Percentiles rank a stretch among this genome's conserved stretches.
phyloP scores from a whole-genome alignment of 2,888 invertebrate species.

The Eucera pruinosa region DNA sequence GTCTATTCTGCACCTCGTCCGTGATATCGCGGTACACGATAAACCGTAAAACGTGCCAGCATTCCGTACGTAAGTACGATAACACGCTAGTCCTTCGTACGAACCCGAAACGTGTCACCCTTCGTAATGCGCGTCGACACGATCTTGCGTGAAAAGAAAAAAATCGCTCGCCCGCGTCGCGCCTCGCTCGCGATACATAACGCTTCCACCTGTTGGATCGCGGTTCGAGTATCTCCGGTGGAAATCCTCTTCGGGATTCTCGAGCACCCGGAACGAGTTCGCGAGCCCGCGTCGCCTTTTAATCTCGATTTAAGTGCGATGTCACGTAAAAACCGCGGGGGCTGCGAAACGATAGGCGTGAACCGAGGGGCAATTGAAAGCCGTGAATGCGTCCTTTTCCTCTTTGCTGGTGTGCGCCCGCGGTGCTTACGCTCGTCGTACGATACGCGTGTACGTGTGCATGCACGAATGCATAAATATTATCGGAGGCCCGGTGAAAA shows the following conservation, averaged over 20 bases:
- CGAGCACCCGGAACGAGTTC: background rate
- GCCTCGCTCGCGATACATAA: slow-evolving; percentile 10
- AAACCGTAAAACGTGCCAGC: too few species aligned
- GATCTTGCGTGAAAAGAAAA: too few species aligned
- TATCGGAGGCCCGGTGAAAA: slow-evolving; percentile 26
- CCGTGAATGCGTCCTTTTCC: slow-evolving; percentile 8
- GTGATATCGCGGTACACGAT: too few species aligned
- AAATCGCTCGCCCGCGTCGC: too few species aligned
- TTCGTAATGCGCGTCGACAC: too few species aligned
- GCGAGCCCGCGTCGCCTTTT: slow-evolving; percentile 26
- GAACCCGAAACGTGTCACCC: too few species aligned
- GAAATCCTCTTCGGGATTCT: slow-evolving; percentile 26
- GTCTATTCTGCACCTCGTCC: too few species aligned
- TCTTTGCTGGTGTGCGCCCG: slow-evolving; percentile 11
- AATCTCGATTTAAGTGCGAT: slow-evolving; percentile 35
- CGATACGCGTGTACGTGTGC: too few species aligned
- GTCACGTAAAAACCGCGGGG: slow-evolving; percentile 7
- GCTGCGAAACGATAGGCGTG: slow-evolving; percentile 2
- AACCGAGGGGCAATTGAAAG: slow-evolving; percentile 5
- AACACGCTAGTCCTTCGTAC: too few species aligned
- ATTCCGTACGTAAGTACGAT: too few species aligned
- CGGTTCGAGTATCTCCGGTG: background rate
- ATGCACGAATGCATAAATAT: slow-evolving; percentile 54
- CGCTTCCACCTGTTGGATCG: slow-evolving; percentile 50
- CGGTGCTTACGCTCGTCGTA: too few species aligned